Evolutionary conservation across 2,888 invertebrate genomes (phyloP).

Genomic region (Eristalis tenax): DNA sequence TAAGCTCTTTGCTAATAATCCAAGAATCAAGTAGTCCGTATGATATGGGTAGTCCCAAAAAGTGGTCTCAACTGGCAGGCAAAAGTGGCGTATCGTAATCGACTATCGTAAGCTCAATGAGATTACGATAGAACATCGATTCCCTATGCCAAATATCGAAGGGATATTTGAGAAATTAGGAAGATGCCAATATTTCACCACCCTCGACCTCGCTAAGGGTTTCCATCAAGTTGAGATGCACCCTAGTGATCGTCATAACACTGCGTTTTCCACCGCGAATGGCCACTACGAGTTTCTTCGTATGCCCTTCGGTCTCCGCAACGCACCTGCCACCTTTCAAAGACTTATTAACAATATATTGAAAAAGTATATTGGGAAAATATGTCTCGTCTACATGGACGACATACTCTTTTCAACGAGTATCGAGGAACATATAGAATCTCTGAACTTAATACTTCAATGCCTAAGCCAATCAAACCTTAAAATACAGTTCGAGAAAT

Average conservation of each 20-base stretch:
- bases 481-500: not conserved
- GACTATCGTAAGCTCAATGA: not conserved
- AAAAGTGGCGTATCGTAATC: not conserved
- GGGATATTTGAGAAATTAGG: no score
- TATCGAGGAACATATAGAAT: conserved; percentile 74
- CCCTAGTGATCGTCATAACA: not conserved
- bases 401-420: conserved; percentile 73
- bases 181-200: no score
- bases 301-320: not conserved
- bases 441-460: conserved; percentile 71
- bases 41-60: not conserved
- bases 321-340: not conserved
- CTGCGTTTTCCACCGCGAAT: not conserved
- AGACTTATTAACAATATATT: conserved; percentile 5
- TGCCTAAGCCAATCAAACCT: not conserved
- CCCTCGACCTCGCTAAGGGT: no score
- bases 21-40: not conserved
- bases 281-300: conserved; percentile 15
- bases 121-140: not conserved
- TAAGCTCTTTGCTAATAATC: not conserved
- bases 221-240: conserved; percentile 2
- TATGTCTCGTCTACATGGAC: conserved; percentile 76
- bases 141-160: not conserved
- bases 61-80: not conserved
- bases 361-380: conserved; percentile 40